A percentile compares a stretch with the other conserved stretches of the same genome.
These are phyloP conservation scores for Sebastiscus tertius DNA, from an alignment of 2,797 vertebrate species.

Conservation along the genomic window DNA sequence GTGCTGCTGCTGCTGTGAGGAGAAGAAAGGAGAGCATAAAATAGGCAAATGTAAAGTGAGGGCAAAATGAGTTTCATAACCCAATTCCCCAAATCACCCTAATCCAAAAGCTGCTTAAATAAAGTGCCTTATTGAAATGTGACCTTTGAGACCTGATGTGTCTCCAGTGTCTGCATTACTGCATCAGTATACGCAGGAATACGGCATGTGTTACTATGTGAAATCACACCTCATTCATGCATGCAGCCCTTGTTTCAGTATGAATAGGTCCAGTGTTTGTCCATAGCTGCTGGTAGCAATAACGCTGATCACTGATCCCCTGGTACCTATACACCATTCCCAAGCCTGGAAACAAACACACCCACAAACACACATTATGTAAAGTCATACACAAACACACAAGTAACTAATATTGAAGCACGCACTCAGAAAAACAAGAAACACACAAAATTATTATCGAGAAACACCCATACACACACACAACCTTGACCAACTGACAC, in stretches of 20 bases:
- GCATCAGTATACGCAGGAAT: neutral
- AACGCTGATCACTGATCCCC: constrained; percentile 62
- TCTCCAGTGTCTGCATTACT: neutral
- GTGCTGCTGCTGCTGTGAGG: neutral
- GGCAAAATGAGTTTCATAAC: neutral
- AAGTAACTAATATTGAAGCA: neutral
- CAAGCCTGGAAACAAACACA: constrained; percentile 23
- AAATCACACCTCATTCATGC: constrained; percentile 44
- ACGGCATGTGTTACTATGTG: constrained; percentile 11
- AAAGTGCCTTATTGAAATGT: neutral
- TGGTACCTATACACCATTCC: constrained; percentile 50
- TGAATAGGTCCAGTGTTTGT: constrained; percentile 67
- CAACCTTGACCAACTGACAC: neutral
- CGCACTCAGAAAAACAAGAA: neutral
- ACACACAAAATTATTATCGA: neutral
- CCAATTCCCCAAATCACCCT: neutral
- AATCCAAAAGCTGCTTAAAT: neutral
- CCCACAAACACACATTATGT: constrained; percentile 3
- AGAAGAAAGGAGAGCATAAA: neutral
- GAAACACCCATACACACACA: constrained; percentile 7
- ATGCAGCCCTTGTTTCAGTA: constrained; percentile 28
- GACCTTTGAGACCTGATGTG: neutral
- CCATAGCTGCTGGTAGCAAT: constrained; percentile 55
- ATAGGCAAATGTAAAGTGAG: neutral
- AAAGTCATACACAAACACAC: constrained; percentile 9